Conservation (phyloP, 2,113 vertebrate genomes). For the Pelecanoides urinatrix region DNA sequence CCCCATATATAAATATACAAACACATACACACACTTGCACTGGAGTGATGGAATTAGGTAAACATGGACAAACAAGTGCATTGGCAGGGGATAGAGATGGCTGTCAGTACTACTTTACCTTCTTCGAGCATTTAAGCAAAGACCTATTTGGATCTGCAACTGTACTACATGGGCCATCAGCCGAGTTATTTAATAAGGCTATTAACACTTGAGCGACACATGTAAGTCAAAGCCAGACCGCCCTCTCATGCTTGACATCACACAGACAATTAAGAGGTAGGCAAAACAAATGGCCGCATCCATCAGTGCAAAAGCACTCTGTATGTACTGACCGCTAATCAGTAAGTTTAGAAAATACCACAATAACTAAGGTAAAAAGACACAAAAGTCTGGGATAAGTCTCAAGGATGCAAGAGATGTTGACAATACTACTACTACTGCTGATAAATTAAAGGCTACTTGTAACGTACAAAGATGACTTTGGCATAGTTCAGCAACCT, state of each 20-base stretch:
- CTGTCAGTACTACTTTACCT: neutral
- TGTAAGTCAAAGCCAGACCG: neutral
- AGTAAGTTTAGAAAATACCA: neutral
- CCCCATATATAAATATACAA: neutral
- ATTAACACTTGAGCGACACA: neutral
- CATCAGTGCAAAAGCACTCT: neutral
- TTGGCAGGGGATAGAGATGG: neutral
- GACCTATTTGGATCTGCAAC: neutral
- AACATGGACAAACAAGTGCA: neutral
- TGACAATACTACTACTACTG: neutral
- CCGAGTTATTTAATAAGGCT: neutral
- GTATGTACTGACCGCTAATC: fast-evolving
- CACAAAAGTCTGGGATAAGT: neutral
- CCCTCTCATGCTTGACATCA: neutral
- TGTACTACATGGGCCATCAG: neutral
- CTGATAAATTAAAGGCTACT: neutral
- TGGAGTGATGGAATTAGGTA: neutral
- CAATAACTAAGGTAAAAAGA: neutral
- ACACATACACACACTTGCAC: neutral
- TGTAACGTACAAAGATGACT: neutral
- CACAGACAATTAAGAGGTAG: neutral
- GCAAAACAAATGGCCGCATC: neutral
- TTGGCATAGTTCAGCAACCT: neutral
- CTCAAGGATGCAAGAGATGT: neutral
- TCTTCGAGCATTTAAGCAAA: neutral